Evolutionary conservation across 2,797 vertebrate genomes (phyloP), one percentile per base, ranked within the genome.

Genomic region (Novumbra hubbsi): DNA sequence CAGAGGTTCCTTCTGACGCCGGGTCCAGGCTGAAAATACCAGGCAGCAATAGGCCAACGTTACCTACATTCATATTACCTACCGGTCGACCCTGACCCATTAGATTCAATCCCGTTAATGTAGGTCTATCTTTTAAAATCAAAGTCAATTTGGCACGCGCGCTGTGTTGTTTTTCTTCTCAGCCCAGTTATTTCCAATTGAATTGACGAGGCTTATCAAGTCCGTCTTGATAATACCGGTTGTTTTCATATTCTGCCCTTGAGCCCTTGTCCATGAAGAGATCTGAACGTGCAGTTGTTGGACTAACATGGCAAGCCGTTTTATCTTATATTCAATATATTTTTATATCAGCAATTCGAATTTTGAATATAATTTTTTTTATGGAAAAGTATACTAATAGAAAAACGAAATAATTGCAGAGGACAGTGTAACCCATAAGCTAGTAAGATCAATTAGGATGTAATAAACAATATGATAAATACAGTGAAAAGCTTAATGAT

Each of bases 161-260:
- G 19, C 41, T 34, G 12, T 65, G 68, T 21, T 38, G 28, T 52
- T 28, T 48, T 14, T 60, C 38, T 49, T 21, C 24, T n/a, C 32
- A 52, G 41, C 21, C 9, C 52, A 27, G 62, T 68, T 79, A 68
- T 77, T 73, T 74, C 68, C 73, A 70, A 72, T 32, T 34, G 74
- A 70, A 27, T 50, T 68, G 73, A 67, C 67, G 34, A 69, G 66
- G 75, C 69, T 72, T 75, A 76, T 69, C 32, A 68, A 85, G 81
- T 80, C 84, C 78, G 79, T 68, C 63, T 73, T 76, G 77, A 84
- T 84, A 86, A 88, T 90, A 1, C 28, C 17, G 64, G 64, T 17
- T 79, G 81, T 83, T 73, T 85, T 78, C 70, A 28, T 79, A 24
- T 76, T 73, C 38, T 79, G 87, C 85, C 90, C 87, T 88, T 84